phyloP scores from a whole-genome alignment of 2,888 invertebrate genomes.

The Macroteleia sp. region DNA sequence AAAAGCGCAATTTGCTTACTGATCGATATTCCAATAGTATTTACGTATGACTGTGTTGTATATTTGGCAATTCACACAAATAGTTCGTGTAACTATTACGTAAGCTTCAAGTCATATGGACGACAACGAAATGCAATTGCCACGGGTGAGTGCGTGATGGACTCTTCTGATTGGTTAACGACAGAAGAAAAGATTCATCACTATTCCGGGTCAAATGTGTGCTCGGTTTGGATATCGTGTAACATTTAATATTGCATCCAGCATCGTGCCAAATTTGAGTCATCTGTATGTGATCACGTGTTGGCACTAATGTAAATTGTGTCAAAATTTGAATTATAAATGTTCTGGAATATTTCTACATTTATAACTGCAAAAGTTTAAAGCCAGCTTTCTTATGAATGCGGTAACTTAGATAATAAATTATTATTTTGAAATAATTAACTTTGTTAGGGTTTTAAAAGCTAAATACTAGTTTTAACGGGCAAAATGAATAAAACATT shows the following conservation, averaged over 20 bases:
- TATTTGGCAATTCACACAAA: constrained; percentile 45
- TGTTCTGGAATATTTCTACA: no score
- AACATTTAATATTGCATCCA: constrained; percentile 1
- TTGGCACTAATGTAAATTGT: not conserved
- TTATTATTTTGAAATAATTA: no score
- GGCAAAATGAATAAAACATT: no score
- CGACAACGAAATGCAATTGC: constrained; percentile 30
- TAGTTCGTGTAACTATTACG: constrained; percentile 47
- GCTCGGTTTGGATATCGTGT: not conserved
- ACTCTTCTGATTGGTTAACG: not conserved
- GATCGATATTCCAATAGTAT: constrained; percentile 53
- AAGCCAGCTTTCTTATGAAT: no score
- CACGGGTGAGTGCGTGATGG: constrained; percentile 2
- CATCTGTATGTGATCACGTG: not conserved
- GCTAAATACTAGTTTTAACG: no score
- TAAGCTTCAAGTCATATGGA: constrained; percentile 25
- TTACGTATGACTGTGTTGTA: constrained; percentile 32
- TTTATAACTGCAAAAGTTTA: no score
- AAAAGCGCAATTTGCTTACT: constrained; percentile 54
- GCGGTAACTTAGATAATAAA: no score
- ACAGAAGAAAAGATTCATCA: constrained; percentile 11
- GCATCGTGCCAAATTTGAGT: constrained; percentile 9
- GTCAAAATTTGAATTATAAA: not conserved
- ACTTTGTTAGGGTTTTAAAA: no score
- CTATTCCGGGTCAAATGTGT: constrained; percentile 10